Conservation (phyloP, 2,888 invertebrate genomes). For the Netelia inedita region DNA sequence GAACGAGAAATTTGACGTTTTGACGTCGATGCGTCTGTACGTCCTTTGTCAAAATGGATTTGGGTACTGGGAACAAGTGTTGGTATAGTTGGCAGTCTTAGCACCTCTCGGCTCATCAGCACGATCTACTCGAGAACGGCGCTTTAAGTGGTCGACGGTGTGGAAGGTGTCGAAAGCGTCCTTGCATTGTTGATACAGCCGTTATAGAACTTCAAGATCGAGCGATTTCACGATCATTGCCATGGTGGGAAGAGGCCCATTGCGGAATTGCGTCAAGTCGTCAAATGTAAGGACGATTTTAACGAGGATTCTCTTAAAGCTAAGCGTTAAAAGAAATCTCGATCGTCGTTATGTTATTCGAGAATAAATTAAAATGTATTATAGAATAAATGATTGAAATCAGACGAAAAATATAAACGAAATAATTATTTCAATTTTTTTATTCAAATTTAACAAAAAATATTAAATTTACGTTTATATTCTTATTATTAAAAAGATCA, state of each 20-base stretch:
- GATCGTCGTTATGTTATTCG: no score
- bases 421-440: no score
- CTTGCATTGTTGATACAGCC: slow-evolving; percentile 78
- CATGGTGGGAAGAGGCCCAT: slow-evolving; percentile 56
- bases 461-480: no score
- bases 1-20: no score
- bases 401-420: no score
- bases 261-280: neutral
- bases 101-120: slow-evolving; percentile 46
- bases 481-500: no score
- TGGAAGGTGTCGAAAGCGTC: slow-evolving; percentile 74
- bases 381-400: no score
- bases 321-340: neutral
- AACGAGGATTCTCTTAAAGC: neutral
- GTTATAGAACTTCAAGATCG: slow-evolving; percentile 52
- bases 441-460: no score
- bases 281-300: slow-evolving; percentile 14
- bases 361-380: no score
- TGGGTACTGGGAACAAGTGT: neutral
- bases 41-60: slow-evolving; percentile 11
- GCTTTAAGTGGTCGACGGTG: slow-evolving; percentile 66
- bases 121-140: slow-evolving; percentile 52
- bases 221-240: slow-evolving; percentile 73
- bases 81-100: neutral
- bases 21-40: no score